phyloP scores from a whole-genome alignment of 2,113 vertebrate species.

The Polyodon spathula region DNA sequence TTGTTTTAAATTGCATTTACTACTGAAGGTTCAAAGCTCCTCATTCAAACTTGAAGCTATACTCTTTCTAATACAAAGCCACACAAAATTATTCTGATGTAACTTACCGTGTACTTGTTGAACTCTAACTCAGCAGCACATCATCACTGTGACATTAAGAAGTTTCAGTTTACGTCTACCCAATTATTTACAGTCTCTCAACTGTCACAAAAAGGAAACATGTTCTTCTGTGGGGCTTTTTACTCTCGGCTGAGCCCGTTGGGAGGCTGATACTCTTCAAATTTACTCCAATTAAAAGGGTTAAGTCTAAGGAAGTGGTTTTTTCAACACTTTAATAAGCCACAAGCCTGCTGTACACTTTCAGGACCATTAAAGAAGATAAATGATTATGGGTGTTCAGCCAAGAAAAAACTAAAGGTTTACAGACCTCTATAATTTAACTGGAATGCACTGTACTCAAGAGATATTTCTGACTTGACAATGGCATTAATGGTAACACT shows the following conservation, averaged over 20 bases:
- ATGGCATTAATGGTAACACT: not conserved
- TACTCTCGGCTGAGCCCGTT: not conserved
- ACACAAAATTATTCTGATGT: not conserved
- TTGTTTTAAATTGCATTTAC: too few relatives aligned
- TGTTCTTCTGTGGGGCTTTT: not conserved
- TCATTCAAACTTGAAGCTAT: not conserved
- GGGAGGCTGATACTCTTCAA: not conserved
- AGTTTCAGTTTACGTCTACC: not conserved
- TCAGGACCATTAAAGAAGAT: slow-evolving; percentile 9
- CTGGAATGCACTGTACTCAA: slow-evolving; percentile 7
- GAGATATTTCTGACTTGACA: not conserved
- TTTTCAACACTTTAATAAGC: slow-evolving; percentile 3
- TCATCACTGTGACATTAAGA: slow-evolving; percentile 1
- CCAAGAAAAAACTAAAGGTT: slow-evolving; percentile 8
- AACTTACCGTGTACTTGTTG: not conserved
- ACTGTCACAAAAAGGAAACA: slow-evolving; percentile 6
- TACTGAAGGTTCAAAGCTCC: too few relatives aligned
- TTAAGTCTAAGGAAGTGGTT: not conserved
- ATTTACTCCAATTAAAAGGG: slow-evolving; percentile 8
- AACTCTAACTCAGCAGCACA: not conserved
- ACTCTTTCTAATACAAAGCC: not conserved
- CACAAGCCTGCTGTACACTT: slow-evolving; percentile 4
- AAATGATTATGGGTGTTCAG: slow-evolving; percentile 10
- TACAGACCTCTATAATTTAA: slow-evolving; percentile 11
- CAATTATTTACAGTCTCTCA: slow-evolving; percentile 12